Base-by-base conservation (phyloP, 2,888 invertebrate species). In the Abrostola triplasia region DNA sequence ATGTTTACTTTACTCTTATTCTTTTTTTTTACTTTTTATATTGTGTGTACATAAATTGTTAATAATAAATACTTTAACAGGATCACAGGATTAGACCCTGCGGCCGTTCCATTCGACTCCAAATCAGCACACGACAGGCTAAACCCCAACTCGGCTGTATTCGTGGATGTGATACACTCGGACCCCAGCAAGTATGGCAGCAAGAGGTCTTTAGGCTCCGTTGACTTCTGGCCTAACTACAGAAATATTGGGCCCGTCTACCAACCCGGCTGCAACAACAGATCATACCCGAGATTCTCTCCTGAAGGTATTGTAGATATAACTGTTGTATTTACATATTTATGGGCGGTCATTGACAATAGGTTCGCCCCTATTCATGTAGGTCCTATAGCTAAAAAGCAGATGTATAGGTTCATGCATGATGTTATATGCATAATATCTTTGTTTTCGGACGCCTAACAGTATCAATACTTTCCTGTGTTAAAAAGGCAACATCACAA, bases 201-300 rank as follows among this genome's bases (percentile, higher is more conserved):
- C 53, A 86, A 66, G 36, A 79, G 57, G 11, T 65, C 85, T 5
- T 51, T 88, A 7, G 93, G 93, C 0, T 86, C 89, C 1, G 89
- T 92, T 0, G 93, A 94, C 72, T 93, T 91, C 70, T 94, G 94
- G 94, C 91, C 93, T 0, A 94, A 94, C 77, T 92, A 79, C 62
- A 87, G 73, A 59, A 72, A 42, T n/a, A 2, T 72, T 5, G 90
- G 90, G 0, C 67, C 77, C 0, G 86, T 92, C 0, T 54, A 75
- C 2, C 94, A 94, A 71, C 93, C 94, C 9, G 93, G 94, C 0
- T 94, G 94, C 59, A 69, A 76, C 1, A 61, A 24, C 6, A 54
- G 73, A 44, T 73, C 82, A 0, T 59, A 78, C 1, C 74, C 81
- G 0, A 81, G 82, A 52, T 91, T 93, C 76, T 85, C 92, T 7